Evolutionary conservation across 2,797 vertebrate species (phyloP).

Genomic region (Sandelia bainsii): DNA sequence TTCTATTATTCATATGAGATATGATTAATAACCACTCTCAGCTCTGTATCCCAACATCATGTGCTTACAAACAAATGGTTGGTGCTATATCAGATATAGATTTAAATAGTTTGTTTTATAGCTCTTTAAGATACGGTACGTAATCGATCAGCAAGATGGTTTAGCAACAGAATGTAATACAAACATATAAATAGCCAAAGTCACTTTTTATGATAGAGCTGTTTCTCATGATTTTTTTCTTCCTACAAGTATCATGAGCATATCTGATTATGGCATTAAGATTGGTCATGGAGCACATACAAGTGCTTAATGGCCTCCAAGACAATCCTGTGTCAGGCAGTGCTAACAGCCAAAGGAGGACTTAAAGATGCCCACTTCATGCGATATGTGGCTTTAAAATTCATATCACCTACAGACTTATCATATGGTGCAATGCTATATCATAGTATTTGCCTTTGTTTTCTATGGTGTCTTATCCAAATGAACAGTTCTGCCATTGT

Average conservation of each 20-base stretch:
- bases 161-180: slow-evolving; percentile 23
- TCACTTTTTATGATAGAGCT: slow-evolving; percentile 78
- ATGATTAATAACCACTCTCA: slow-evolving; percentile 46
- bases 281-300: slow-evolving; percentile 74
- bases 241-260: slow-evolving; percentile 29
- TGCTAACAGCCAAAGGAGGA: slow-evolving; percentile 81
- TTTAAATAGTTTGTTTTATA: slow-evolving; percentile 22
- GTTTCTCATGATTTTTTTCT: slow-evolving; percentile 53
- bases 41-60: slow-evolving; percentile 20
- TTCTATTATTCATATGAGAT: slow-evolving; percentile 57
- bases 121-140: slow-evolving; percentile 23
- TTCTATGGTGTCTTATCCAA: slow-evolving; percentile 11
- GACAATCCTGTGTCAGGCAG: slow-evolving; percentile 81
- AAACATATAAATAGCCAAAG: slow-evolving; percentile 47
- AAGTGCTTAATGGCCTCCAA: slow-evolving; percentile 66
- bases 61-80: slow-evolving; percentile 40
- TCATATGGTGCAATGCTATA: slow-evolving; percentile 23
- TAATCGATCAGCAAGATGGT: slow-evolving; percentile 36
- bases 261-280: slow-evolving; percentile 65
- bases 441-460: slow-evolving; percentile 30
- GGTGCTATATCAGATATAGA: slow-evolving; percentile 9
- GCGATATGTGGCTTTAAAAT: slow-evolving; percentile 78
- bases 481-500: slow-evolving; percentile 26
- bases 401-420: slow-evolving; percentile 34
- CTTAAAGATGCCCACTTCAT: slow-evolving; percentile 76